phyloP scores from a whole-genome alignment of 2,888 invertebrate genomes.

The Eristalis tenax region DNA sequence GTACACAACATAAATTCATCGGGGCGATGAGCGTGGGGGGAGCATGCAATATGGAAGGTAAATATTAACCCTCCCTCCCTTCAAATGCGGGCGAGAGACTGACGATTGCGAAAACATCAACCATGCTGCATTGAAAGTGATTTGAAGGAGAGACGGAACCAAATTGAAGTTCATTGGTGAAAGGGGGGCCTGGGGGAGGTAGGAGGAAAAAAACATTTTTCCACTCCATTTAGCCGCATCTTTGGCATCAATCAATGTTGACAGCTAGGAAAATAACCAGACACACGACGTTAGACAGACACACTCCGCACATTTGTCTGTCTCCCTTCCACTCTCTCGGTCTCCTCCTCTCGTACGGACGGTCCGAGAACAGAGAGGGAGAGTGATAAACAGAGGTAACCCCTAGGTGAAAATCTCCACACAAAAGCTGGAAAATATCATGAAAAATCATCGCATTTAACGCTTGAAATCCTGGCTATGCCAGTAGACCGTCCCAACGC shows the following conservation, averaged over 20 bases:
- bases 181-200: not conserved
- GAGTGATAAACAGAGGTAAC: slow-evolving; percentile 2
- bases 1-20: slow-evolving; percentile 14
- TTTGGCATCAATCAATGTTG: slow-evolving; percentile 70
- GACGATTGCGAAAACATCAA: slow-evolving; percentile 5
- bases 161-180: not conserved
- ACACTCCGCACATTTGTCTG: not conserved
- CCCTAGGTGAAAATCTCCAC: slow-evolving; percentile 51
- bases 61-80: not conserved
- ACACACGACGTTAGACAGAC: slow-evolving; percentile 59
- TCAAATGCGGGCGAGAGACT: not conserved
- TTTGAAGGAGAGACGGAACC: not conserved
- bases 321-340: not conserved
- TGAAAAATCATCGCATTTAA: slow-evolving; percentile 68
- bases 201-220: slow-evolving; percentile 51
- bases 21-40: not conserved
- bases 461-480: slow-evolving; percentile 53
- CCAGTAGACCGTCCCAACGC: slow-evolving; percentile 1
- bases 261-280: slow-evolving; percentile 66
- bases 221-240: slow-evolving; percentile 68
- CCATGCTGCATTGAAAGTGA: not conserved
- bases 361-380: not conserved
- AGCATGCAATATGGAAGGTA: not conserved
- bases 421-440: slow-evolving; percentile 39
- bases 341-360: not conserved